phyloP scores from a whole-genome alignment of 2,888 invertebrate genomes.

The Nomada lathburiana region DNA sequence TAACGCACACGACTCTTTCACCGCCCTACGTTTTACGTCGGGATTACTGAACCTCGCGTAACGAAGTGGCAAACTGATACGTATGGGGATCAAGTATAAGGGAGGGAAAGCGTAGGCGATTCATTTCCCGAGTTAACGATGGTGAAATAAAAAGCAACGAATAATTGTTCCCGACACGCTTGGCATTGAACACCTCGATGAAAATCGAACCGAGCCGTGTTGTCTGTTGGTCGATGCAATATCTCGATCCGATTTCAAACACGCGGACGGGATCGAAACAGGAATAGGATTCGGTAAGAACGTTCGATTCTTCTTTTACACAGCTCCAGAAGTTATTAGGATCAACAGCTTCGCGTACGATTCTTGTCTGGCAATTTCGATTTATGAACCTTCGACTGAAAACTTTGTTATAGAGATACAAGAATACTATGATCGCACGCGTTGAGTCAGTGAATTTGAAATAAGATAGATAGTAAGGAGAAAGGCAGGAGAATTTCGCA shows the following conservation, averaged over 20 bases:
- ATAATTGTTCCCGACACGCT: background rate
- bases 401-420: too few relatives aligned
- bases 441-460: too few relatives aligned
- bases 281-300: background rate
- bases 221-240: background rate
- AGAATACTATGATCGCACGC: too few relatives aligned
- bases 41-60: background rate
- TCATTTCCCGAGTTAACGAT: background rate
- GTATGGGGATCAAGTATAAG: background rate
- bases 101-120: background rate
- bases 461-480: background rate
- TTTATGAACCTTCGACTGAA: background rate
- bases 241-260: background rate
- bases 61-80: background rate
- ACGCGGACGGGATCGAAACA: background rate
- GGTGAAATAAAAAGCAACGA: background rate
- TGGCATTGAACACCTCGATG: background rate
- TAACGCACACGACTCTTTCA: background rate
- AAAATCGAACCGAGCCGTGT: background rate
- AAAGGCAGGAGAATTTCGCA: background rate
- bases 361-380: background rate
- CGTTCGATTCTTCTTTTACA: background rate
- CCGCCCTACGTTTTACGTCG: background rate
- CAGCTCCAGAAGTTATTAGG: background rate
- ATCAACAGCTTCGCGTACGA: background rate